Percentiles rank a stretch among this genome's conserved stretches.
Evolutionary conservation across 2,797 vertebrate species (phyloP).

Genomic region (Erithacus rubecula): DNA sequence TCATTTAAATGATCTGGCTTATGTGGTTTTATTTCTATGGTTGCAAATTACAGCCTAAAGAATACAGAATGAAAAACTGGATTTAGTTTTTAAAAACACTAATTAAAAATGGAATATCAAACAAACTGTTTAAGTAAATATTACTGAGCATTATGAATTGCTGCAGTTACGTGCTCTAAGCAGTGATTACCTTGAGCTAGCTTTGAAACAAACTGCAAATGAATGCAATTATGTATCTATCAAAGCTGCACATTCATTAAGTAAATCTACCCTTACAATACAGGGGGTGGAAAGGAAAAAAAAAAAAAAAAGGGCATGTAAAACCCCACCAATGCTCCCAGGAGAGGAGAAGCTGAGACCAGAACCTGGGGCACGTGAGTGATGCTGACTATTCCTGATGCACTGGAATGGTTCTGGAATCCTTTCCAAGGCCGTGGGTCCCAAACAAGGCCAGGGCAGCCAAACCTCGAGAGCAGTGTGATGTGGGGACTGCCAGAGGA

Average conservation of each 20-base stretch:
- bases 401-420: accelerated
- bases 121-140: neutral
- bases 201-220: neutral
- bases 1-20: neutral
- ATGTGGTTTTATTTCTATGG: neutral
- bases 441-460: neutral
- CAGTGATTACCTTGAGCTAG: neutral
- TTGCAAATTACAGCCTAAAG: neutral
- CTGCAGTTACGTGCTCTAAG: neutral
- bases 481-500: neutral
- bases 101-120: neutral
- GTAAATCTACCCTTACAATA: neutral
- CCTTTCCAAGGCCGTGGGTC: neutral
- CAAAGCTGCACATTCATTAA: neutral
- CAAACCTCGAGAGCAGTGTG: accelerated
- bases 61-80: neutral
- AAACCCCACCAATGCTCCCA: neutral
- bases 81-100: neutral
- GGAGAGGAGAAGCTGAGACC: neutral
- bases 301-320: neutral
- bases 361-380: accelerated
- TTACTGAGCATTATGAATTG: neutral
- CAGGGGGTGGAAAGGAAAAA: accelerated
- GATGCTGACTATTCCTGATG: neutral
- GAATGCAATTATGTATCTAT: neutral